Conservation (phyloP, 2,113 vertebrate genomes). For the Ciconia maguari region DNA sequence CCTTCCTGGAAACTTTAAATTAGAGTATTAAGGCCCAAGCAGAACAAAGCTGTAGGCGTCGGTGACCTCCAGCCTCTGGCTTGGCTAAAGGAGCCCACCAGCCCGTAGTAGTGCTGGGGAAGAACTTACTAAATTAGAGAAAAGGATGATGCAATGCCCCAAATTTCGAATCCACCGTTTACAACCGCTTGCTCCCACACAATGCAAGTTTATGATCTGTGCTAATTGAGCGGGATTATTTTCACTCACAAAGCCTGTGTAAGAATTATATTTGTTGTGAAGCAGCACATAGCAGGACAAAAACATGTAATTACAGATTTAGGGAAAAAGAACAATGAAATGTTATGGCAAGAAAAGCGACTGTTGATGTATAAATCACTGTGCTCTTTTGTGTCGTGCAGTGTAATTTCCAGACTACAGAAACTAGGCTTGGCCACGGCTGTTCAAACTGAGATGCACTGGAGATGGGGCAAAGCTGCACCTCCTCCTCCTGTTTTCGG, state of each 20-base stretch:
- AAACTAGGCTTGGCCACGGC: background rate
- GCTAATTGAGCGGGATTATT: conserved; percentile 32
- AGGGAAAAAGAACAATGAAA: conserved; percentile 45
- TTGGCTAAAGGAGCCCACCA: conserved; percentile 35
- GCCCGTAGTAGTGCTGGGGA: background rate
- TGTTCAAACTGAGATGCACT: background rate
- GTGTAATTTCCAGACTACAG: conserved; percentile 1
- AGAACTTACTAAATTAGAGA: background rate
- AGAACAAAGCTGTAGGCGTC: conserved; percentile 57
- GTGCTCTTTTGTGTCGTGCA: background rate
- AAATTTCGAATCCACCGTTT: background rate
- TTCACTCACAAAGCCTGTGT: conserved; percentile 46
- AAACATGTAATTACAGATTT: conserved; percentile 49
- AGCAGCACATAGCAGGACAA: conserved; percentile 39
- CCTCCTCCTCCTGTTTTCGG: background rate
- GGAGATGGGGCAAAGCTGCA: accelerated
- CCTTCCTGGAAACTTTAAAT: conserved; percentile 66
- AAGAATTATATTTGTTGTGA: conserved; percentile 37
- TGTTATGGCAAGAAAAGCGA: conserved; percentile 41
- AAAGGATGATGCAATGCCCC: background rate
- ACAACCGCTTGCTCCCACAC: conserved; percentile 2
- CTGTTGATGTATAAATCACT: conserved; percentile 22
- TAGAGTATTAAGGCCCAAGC: conserved; percentile 61
- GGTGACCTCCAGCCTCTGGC: conserved; percentile 16
- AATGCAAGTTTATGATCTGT: conserved; percentile 33